A percentile compares a stretch with the other conserved stretches of the same genome.
Conservation (phyloP, 1,140 invertebrate species). For the Temnothorax nylanderi region DNA sequence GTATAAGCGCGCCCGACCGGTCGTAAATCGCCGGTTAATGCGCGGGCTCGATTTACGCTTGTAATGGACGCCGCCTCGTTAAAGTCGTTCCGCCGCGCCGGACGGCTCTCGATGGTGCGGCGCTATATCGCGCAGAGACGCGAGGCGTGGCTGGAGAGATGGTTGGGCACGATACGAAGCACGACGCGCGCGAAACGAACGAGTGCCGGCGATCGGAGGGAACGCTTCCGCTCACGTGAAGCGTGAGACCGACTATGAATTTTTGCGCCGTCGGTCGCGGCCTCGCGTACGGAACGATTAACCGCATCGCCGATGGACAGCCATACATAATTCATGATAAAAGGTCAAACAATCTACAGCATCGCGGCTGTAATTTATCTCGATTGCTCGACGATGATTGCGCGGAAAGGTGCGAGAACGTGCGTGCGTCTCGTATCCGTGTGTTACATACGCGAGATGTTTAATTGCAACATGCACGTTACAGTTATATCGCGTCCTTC, state of each 20-base stretch:
- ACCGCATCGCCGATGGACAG: slow-evolving; percentile 41
- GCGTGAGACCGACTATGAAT: not conserved
- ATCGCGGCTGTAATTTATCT: slow-evolving; percentile 38
- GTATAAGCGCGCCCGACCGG: slow-evolving; percentile 25
- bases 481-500: not conserved
- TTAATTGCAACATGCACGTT: not conserved
- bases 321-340: slow-evolving; percentile 53
- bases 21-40: slow-evolving; percentile 49
- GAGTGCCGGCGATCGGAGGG: not conserved
- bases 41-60: slow-evolving; percentile 47
- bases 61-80: slow-evolving; percentile 56
- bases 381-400: slow-evolving; percentile 30
- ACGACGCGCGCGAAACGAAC: slow-evolving; percentile 22
- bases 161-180: slow-evolving; percentile 12
- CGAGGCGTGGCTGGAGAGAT: slow-evolving; percentile 49
- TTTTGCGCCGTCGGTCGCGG: not conserved
- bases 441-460: not conserved
- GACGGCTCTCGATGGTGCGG: slow-evolving; percentile 16
- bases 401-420: not conserved
- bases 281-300: slow-evolving; percentile 19
- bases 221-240: slow-evolving; percentile 27
- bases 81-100: slow-evolving; percentile 50
- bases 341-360: slow-evolving; percentile 31
- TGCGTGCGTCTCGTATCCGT: not conserved
- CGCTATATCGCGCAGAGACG: slow-evolving; percentile 22